Evolutionary conservation across 2,888 invertebrate species (phyloP), one percentile per base, ranked within the genome.

Genomic region (Luperina nickerlii): DNA sequence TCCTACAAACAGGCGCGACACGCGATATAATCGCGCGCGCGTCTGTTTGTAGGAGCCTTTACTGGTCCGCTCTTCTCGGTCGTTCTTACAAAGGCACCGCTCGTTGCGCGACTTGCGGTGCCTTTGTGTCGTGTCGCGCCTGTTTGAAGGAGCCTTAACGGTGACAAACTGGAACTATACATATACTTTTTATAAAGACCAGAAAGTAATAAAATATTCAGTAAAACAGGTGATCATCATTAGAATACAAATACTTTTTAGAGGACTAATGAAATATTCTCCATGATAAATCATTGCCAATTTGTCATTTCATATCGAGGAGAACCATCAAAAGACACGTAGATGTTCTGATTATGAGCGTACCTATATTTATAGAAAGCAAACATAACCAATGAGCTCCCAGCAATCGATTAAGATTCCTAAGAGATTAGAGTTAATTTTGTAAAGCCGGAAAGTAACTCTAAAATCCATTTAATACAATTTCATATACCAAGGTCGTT

Each of bases 401-500:
- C 11, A 62, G 13, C 6, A 48, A 45, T 18, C 62, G 38, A 48
- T 62, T 32, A 81, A 62, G 15, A 32, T 57, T 71, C 85, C 48
- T 48, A 11, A 68, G 38, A n/a, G 45, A 62, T 32, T 38, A 2
- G 8, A 57, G 6, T 24, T 63, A 8, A 57, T n/a, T 67, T 67
- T 45, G 20, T 3, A 42, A 60, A 42, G 27, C 38, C 11, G n/a
- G 42, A 45, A 66, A 38, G 66, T 32, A 51, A 54, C 42, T 79
- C 20, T 57, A 76, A n/a, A 54, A 66, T 15, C 54, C 48, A 63
- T 81, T 74, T 32, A 42, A 81, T 42, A 42, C n/a, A 71, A 18
- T 45, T 62, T n/a, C 82, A 66, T 48, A 63, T 2, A 38, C 5
- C 6, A 38, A 38, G 11, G 74, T n/a, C 18, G 11, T n/a, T n/a